Evolutionary conservation across 2,888 invertebrate species (phyloP).

Genomic region (Tryphoninae sp.): DNA sequence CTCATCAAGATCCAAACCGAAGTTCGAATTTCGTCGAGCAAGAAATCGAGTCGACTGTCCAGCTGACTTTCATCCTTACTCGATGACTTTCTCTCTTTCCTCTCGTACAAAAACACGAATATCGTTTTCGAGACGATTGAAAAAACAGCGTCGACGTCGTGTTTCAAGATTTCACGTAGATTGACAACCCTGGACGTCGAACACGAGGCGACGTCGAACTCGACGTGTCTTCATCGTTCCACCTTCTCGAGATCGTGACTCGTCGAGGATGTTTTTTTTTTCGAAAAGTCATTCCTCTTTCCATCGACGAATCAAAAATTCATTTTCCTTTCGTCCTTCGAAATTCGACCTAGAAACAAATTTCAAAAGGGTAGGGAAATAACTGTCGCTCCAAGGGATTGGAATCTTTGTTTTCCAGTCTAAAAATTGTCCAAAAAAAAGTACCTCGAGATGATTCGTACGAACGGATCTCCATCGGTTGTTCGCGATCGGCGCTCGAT

Average conservation of each 20-base stretch:
- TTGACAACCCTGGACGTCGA: constrained; percentile 72
- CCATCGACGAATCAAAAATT: too few relatives aligned
- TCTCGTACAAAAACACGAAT: constrained; percentile 1
- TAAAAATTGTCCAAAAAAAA: not conserved
- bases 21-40: too few relatives aligned
- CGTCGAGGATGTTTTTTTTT: constrained; percentile 19
- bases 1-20: too few relatives aligned
- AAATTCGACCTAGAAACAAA: too few relatives aligned
- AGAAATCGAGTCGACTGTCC: too few relatives aligned
- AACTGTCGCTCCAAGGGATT: too few relatives aligned
- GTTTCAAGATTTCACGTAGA: constrained; percentile 70
- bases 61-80: too few relatives aligned
- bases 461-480: constrained; percentile 70
- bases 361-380: too few relatives aligned
- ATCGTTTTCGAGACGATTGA: not conserved
- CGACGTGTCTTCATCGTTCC: not conserved
- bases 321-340: too few relatives aligned
- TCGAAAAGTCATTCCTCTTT: not conserved
- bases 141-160: constrained; percentile 44
- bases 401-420: too few relatives aligned
- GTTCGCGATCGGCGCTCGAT: constrained; percentile 40
- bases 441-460: constrained; percentile 73
- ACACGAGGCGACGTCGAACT: constrained; percentile 67
- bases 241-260: constrained; percentile 28
- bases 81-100: not conserved